Base-by-base conservation (phyloP, 37 sponge, comb jelly and placozoan species). In the Mnemiopsis leidyi region DNA sequence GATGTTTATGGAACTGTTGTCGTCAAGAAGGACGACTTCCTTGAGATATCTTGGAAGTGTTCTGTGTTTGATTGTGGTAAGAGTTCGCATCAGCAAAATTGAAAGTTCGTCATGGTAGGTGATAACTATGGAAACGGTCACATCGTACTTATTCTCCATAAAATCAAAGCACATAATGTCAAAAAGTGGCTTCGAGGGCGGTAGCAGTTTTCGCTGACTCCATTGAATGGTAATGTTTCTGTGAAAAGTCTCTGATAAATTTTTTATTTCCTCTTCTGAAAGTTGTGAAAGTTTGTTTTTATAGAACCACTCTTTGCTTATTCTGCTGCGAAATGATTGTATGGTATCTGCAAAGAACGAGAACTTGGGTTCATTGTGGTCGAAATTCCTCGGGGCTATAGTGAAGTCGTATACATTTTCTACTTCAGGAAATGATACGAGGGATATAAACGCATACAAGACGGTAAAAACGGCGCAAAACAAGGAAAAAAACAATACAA, bases 1-100 rank as follows among this genome's bases (percentile, higher is more conserved):
- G 30, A 71, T 71, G 30, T 71, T 25, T 29, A 71, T 28, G 30
- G 25, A n/a, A 71, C 75, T 71, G 30, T 28, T 28, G 30, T 71
- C 75, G 75, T 71, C n/a, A 29, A 71, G 5, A n/a, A 71, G 30
- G 3, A 71, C 3, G 20, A 71, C 30, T 28, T 71, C 75, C 3
- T n/a, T 71, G 21, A 71, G 75, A 71, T 71, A 71, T 18, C n/a
- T n/a, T 5, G 75, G 75, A 23, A 71, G 75, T n/a, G 75, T 71
- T 71, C 75, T 71, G 30, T 71, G 75, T 29, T 29, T 28, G 30
- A 71, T 71, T n/a, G 75, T 71, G 3, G 75, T 71, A n/a, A 71
- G 75, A 23, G 75, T 71, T 28, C 75, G 75, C 75, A 71, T 71
- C 30, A 71, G 75, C 5, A 71, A 25, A 71, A 28, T n/a, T 5